Evolutionary conservation across 2,888 invertebrate genomes (phyloP).

Genomic region (Pollenia labialis): DNA sequence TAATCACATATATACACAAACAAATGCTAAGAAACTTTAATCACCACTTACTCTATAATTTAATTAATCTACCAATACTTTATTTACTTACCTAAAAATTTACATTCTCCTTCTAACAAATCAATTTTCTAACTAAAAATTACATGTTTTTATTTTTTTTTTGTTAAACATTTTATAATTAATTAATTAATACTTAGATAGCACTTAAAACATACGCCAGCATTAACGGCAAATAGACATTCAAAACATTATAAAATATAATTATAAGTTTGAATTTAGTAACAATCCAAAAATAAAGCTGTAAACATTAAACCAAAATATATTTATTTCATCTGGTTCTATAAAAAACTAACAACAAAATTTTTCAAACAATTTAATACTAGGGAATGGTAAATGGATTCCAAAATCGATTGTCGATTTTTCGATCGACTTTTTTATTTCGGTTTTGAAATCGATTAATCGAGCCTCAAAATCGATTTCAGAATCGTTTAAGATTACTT

Average conservation of each 20-base stretch:
- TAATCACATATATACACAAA: slow-evolving; percentile 20
- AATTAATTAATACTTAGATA: slow-evolving; percentile 17
- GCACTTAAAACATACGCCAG: slow-evolving; percentile 17
- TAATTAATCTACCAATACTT: slow-evolving; percentile 19
- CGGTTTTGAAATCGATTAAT: too few relatives aligned
- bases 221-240: neutral
- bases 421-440: too few relatives aligned
- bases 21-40: slow-evolving; percentile 13
- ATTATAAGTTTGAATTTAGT: too few relatives aligned
- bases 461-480: too few relatives aligned
- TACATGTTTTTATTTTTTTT: neutral
- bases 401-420: too few relatives aligned
- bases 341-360: neutral
- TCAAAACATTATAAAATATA: too few relatives aligned
- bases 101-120: slow-evolving; percentile 20
- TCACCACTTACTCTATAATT: slow-evolving; percentile 10
- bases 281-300: slow-evolving; percentile 6
- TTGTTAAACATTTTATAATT: neutral
- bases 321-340: slow-evolving; percentile 37
- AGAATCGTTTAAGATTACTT: too few relatives aligned
- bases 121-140: neutral
- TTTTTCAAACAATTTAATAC: too few relatives aligned
- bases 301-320: slow-evolving; percentile 40
- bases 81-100: slow-evolving; percentile 11
- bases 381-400: too few relatives aligned